Base-by-base conservation (phyloP, 2,888 invertebrate genomes). In the Sialis fuliginosa region DNA sequence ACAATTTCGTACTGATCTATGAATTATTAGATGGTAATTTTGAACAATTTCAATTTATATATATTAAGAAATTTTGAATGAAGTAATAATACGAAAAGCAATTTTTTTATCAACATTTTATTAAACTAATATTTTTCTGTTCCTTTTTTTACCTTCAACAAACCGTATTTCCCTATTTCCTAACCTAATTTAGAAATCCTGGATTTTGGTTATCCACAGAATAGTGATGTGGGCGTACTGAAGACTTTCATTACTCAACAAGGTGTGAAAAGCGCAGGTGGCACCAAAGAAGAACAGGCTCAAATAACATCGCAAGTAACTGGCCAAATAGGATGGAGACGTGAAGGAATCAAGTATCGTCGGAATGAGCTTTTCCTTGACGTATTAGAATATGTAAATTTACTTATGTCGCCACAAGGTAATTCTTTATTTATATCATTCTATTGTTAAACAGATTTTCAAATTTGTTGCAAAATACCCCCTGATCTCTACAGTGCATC, bases 201-300 rank as follows among this genome's bases (percentile, higher is more conserved):
- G 52, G 98, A 99, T 66, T 99, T 97, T 71, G 98, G 98, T 0
- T 99, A 99, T 66, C 98, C 98, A 0, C 98, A 99, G 69, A 99
- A 98, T 66, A 97, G 97, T 0, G 98, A 99, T 63, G 96, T 97
- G 0, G 98, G 98, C 10, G 96, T 98, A 9, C 68, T 99, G 57
- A 99, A 99, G 67, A 97, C 96, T 0, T 98, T 97, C 62, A 99
- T 99, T 57, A 98, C 98, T 9, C 98, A 99, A 63, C 96, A 97
- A 67, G 98, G 98, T 50, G 92, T 98, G 46, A 96, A 96, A 67
- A 93, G 95, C 4, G 89, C 97, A 55, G 93, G 95, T 4, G 89
- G 96, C 55, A 95, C 95, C 13, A 98, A 98, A 64, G 98, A 99
- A 62, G 98, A 99, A 65, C 98, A 98, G 65, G 90, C 96, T 48